Percentiles rank a stretch among this genome's conserved stretches.
Evolutionary conservation across 2,888 invertebrate genomes (phyloP).

Genomic region (Choreutis nemorana): DNA sequence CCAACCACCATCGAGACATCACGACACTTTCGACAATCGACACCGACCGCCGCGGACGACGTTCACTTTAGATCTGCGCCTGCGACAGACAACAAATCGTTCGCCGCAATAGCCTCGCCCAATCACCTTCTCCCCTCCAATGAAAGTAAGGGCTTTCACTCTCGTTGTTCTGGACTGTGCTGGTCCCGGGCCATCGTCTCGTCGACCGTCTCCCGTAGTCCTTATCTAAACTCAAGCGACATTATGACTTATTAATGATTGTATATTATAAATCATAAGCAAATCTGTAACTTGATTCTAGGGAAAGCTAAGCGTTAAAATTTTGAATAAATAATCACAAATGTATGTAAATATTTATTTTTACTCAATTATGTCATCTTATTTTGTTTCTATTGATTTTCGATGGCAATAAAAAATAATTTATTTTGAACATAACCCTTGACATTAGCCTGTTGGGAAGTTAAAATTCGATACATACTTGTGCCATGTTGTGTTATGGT

Average conservation of each 20-base stretch:
- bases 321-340: neutral
- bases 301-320: neutral
- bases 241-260: constrained; percentile 7
- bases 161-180: constrained; percentile 10
- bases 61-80: constrained; percentile 53
- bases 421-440: too few species aligned
- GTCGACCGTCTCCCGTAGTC: constrained; percentile 3
- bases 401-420: too few species aligned
- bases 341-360: too few species aligned
- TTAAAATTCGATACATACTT: too few species aligned
- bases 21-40: constrained; percentile 15
- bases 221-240: constrained; percentile 9
- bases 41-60: constrained; percentile 30
- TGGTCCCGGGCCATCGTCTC: constrained; percentile 6
- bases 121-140: constrained; percentile 39
- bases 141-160: constrained; percentile 61
- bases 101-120: too few species aligned
- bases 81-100: too few species aligned
- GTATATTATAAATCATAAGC: constrained; percentile 3
- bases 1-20: constrained; percentile 52
- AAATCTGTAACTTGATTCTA: constrained; percentile 7
- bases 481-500: too few species aligned
- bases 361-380: too few species aligned
- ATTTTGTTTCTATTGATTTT: too few species aligned
- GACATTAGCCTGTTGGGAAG: too few species aligned